Conservation (phyloP, 2,797 vertebrate species). For the Melanotaenia maccullochi region DNA sequence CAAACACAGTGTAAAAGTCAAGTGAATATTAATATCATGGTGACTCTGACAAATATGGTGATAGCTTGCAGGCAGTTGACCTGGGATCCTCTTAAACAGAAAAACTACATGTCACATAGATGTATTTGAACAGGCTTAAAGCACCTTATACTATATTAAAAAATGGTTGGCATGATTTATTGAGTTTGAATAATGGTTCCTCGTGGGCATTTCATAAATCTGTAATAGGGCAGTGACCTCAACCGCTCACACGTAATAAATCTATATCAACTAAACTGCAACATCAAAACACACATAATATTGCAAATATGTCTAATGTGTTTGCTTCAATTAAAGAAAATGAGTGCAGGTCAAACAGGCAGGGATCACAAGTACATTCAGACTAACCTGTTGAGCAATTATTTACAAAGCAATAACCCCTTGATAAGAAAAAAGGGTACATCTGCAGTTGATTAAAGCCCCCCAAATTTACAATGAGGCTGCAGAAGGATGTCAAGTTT, state of each 20-base stretch:
- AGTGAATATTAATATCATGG: slow-evolving; percentile 38
- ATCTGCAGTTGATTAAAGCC: slow-evolving; percentile 79
- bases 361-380: slow-evolving; percentile 67
- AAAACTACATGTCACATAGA: slow-evolving; percentile 41
- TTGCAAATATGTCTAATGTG: slow-evolving; percentile 67
- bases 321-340: slow-evolving; percentile 73
- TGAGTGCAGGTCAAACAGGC: slow-evolving; percentile 72
- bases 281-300: slow-evolving; percentile 75
- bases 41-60: slow-evolving; percentile 43
- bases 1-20: slow-evolving; percentile 41
- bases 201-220: slow-evolving; percentile 85
- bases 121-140: slow-evolving; percentile 72
- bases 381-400: slow-evolving; percentile 73
- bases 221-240: slow-evolving; percentile 80
- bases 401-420: slow-evolving; percentile 81
- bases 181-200: slow-evolving; percentile 74
- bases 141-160: slow-evolving; percentile 67
- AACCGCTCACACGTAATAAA: slow-evolving; percentile 82
- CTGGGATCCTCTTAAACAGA: slow-evolving; percentile 44
- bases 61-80: slow-evolving; percentile 37
- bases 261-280: slow-evolving; percentile 79
- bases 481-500: slow-evolving; percentile 75
- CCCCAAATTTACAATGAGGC: slow-evolving; percentile 75
- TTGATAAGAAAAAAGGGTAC: slow-evolving; percentile 76
- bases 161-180: slow-evolving; percentile 80